phyloP scores from a whole-genome alignment of 1,140 invertebrate species.

The Rhizoglyphus robini region DNA sequence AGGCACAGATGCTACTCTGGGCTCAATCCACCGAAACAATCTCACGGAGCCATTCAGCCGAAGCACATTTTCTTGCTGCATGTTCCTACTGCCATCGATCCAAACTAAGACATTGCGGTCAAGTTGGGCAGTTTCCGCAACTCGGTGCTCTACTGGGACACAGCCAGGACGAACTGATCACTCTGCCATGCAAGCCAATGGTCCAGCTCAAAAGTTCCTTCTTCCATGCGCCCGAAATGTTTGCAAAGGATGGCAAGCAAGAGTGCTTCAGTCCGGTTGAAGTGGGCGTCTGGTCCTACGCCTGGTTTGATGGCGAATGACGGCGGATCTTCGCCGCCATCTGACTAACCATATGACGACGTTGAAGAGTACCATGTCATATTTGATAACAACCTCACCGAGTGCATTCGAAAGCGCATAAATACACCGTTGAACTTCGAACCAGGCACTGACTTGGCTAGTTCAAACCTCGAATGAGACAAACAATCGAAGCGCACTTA shows the following conservation, averaged over 20 bases:
- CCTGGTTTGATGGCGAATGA: too few species aligned
- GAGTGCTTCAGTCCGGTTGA: background rate
- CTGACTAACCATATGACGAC: too few species aligned
- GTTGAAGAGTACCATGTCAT: too few species aligned
- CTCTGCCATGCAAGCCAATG: background rate
- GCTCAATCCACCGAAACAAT: background rate
- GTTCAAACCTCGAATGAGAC: too few species aligned
- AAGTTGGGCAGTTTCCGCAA: conserved; percentile 8
- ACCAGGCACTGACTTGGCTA: too few species aligned
- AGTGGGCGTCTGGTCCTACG: conserved; percentile 9
- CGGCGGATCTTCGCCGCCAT: too few species aligned
- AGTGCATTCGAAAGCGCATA: too few species aligned
- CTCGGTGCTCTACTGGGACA: background rate
- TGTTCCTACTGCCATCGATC: too few species aligned
- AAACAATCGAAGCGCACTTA: too few species aligned
- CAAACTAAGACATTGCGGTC: background rate
- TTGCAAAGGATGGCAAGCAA: background rate
- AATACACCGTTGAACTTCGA: too few species aligned
- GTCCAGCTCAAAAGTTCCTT: background rate
- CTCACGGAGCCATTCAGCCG: background rate
- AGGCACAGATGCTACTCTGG: background rate
- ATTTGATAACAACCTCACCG: too few species aligned
- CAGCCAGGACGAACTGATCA: background rate
- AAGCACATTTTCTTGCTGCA: conserved; percentile 11
- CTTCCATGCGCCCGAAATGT: conserved; percentile 13